Base-by-base conservation (phyloP, 2,797 vertebrate species). In the Astyanax mexicanus region DNA sequence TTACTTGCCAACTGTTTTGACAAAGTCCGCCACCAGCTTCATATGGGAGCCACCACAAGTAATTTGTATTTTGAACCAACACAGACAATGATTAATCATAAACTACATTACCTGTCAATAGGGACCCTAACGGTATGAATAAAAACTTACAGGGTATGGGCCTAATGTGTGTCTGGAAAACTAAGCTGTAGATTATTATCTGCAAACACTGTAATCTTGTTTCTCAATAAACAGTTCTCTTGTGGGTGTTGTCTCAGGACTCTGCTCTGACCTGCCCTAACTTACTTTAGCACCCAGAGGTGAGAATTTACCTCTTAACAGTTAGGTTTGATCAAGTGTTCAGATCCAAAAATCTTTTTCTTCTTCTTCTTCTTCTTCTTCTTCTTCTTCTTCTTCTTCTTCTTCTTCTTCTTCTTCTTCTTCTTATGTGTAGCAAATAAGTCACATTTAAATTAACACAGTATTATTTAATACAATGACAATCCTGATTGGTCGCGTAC, bases 241-340 rank as follows among this genome's bases (percentile, higher is more conserved):
- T 11, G 61, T 64, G 69, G 69, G 29, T 11, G 32, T 49, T 37
- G 57, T 12, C 15, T 37, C 32, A 37, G 57, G 70, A 62, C 32
- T 65, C 40, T 9, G 37, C 37, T 23, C 19, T 65, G 40, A 62
- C 70, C 70, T 72, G 70, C 44, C 29, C 60, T 49, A 47, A 38
- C 32, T 72, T 37, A 25, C 42, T 23, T 2, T 27, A 23, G 42
- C 37, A 60, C 40, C 1, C 58, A 17, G 4, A n/a, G 13, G 51
- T 9, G 11, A 42, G 25, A 58, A 32, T n/a, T 58, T 6, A 12
- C 1, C 51, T 70, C 19, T 58, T 38, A 57, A 58, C 52, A 27
- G 32, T 37, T 17, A 60, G 21, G 11, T 25, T 5, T 13, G 23
- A 54, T 25, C 49, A 10, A 47, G 6, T 21, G 17, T 8, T 47